Base-by-base conservation (phyloP, 1,140 invertebrate species). In the Lithobius niger region DNA sequence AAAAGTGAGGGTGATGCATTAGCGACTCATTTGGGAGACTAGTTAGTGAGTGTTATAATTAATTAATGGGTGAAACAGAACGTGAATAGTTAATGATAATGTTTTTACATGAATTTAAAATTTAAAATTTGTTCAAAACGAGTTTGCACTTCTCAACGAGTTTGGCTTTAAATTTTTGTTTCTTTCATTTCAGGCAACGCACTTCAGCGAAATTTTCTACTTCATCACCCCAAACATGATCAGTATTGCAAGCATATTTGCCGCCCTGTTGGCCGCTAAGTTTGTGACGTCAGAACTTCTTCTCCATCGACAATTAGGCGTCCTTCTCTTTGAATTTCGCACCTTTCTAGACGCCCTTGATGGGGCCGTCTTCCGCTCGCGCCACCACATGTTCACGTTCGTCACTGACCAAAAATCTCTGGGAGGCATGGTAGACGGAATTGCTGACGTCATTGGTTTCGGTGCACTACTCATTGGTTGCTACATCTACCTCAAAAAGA, bases 311-410 rank as follows among this genome's bases (percentile, higher is more conserved):
- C 73, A 82, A 16, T 50, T 86, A 0, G 84, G 81, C 1, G 79
- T 86, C 1, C 65, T 84, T 3, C 63, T 87, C 3, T 88, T 86
- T 65, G 80, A 85, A 70, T 66, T 86, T 4, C 71, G 86, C 54
- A 84, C 83, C 55, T 86, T 84, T 67, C 60, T 87, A 24, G 85
- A 88, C 62, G 83, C 86, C 63, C 63, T 88, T 49, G 86, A 88
- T 64, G 86, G 85, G 0, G 80, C 84, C 62, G 82, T 88, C 4
- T 84, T 84, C 1, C 74, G 85, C 54, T 76, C 76, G n/a, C 27
- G 62, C 19, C 22, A 58, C 0, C 59, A 64, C 16, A 57, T 65
- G 28, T 36, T 55, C 0, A 18, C 74, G 77, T 40, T 81, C 78
- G 61, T 75, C 82, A 64, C 75, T 79, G 26, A 76, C 78, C 51